These are phyloP conservation scores for Drosophila leonis DNA, from an alignment of 2,888 invertebrate species.

Conservation along the genomic window DNA sequence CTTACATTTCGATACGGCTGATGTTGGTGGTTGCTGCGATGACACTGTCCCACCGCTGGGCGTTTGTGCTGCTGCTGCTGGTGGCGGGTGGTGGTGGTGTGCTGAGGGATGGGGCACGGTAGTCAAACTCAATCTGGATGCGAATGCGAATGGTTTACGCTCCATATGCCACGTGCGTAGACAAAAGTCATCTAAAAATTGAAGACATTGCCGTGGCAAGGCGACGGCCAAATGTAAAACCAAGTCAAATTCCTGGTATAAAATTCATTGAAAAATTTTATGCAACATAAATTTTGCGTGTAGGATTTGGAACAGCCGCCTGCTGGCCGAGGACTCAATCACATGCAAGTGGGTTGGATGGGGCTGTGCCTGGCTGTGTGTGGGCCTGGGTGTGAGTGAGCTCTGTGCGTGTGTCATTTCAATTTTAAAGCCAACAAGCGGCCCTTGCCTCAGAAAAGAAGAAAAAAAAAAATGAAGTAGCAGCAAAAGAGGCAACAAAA, in stretches of 20 bases:
- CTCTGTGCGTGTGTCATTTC: constrained; percentile 72
- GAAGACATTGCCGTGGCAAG: constrained; percentile 55
- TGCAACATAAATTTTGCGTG: constrained; percentile 83
- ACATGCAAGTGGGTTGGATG: constrained; percentile 61
- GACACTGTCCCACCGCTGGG: constrained; percentile 10
- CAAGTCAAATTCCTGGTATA: constrained; percentile 79
- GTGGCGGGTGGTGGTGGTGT: background rate
- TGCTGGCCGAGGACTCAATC: constrained; percentile 66
- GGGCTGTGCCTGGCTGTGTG: background rate
- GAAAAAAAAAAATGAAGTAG: constrained; percentile 12
- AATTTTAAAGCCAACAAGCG: constrained; percentile 72
- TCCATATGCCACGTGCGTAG: constrained; percentile 84
- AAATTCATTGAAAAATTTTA: constrained; percentile 84
- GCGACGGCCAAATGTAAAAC: constrained; percentile 57
- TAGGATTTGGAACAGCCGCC: constrained; percentile 68
- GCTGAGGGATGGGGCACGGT: constrained; percentile 5
- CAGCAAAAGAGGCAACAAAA: constrained; percentile 26
- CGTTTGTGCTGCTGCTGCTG: background rate
- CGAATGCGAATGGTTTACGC: constrained; percentile 77
- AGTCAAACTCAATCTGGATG: constrained; percentile 34
- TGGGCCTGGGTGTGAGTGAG: constrained; percentile 7
- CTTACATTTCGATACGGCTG: constrained; percentile 64
- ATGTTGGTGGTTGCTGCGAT: constrained; percentile 42
- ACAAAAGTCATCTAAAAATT: constrained; percentile 75
- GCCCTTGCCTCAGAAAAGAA: constrained; percentile 37